Conservation (phyloP, 2,113 vertebrate species). For the Struthidea cinerea region DNA sequence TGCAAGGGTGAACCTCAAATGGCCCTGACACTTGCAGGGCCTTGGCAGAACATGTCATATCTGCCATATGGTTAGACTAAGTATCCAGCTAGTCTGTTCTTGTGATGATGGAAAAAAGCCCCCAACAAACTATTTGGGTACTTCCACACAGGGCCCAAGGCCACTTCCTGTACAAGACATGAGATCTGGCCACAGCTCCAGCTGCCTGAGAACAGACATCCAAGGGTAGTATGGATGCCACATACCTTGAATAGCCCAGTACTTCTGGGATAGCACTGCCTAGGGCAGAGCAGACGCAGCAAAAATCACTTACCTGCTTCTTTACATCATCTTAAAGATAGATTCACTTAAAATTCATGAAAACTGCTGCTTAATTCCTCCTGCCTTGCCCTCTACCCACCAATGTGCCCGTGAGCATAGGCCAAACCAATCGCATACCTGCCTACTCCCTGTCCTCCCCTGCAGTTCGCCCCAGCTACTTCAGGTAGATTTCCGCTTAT, state of each 20-base stretch:
- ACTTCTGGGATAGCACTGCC: background rate
- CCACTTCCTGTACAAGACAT: background rate
- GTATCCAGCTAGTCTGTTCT: background rate
- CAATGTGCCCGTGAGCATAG: accelerated
- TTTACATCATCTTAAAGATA: background rate
- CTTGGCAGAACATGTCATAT: background rate
- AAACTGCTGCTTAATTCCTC: background rate
- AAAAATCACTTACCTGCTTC: background rate
- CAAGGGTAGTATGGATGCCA: accelerated
- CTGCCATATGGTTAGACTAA: background rate
- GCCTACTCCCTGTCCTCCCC: background rate
- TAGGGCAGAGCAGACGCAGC: background rate
- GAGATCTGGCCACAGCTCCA: background rate
- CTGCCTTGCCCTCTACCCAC: background rate
- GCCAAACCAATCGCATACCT: background rate
- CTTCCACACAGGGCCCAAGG: background rate
- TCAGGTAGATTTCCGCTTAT: background rate
- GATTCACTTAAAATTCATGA: background rate
- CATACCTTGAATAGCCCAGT: accelerated
- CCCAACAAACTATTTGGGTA: background rate
- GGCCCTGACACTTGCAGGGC: background rate
- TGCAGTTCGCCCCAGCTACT: background rate
- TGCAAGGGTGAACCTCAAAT: background rate
- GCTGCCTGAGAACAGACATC: background rate
- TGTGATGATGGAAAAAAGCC: background rate